Conservation (phyloP, 2,888 invertebrate species). For the Lepidocyrtinus sp. region DNA sequence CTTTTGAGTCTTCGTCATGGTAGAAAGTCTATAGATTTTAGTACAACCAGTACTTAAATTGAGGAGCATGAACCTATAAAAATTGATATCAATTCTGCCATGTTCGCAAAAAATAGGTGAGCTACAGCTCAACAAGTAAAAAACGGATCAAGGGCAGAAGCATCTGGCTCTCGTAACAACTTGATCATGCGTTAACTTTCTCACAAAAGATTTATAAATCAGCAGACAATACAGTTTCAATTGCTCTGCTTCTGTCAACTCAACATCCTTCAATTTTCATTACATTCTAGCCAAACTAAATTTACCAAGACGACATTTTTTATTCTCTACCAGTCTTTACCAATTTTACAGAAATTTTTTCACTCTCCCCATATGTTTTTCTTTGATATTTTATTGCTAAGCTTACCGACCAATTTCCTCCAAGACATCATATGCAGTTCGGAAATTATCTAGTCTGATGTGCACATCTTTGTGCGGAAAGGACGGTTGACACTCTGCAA, state of each 20-base stretch:
- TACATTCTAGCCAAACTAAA: background rate
- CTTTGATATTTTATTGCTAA: background rate
- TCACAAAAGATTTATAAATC: constrained; percentile 46
- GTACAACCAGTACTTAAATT: no score
- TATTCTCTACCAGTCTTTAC: background rate
- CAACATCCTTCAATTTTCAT: constrained; percentile 44
- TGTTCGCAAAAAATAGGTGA: constrained; percentile 11
- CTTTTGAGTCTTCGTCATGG: no score
- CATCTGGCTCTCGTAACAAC: constrained; percentile 52
- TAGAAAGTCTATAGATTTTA: no score
- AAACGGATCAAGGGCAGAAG: constrained; percentile 60
- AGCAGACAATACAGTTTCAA: constrained; percentile 55
- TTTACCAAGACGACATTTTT: constrained; percentile 6
- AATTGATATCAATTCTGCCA: no score
- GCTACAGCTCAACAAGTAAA: constrained; percentile 21
- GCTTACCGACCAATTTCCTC: constrained; percentile 91
- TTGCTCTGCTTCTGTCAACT: constrained; percentile 58
- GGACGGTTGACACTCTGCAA: constrained; percentile 80
- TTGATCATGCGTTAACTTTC: constrained; percentile 58
- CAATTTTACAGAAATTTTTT: background rate
- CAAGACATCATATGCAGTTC: constrained; percentile 88
- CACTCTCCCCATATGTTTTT: background rate
- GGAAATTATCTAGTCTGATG: constrained; percentile 88
- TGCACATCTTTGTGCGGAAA: constrained; percentile 91
- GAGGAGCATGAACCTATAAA: no score